Conservation (phyloP, 2,888 invertebrate species). For the Apodemia duryi region DNA sequence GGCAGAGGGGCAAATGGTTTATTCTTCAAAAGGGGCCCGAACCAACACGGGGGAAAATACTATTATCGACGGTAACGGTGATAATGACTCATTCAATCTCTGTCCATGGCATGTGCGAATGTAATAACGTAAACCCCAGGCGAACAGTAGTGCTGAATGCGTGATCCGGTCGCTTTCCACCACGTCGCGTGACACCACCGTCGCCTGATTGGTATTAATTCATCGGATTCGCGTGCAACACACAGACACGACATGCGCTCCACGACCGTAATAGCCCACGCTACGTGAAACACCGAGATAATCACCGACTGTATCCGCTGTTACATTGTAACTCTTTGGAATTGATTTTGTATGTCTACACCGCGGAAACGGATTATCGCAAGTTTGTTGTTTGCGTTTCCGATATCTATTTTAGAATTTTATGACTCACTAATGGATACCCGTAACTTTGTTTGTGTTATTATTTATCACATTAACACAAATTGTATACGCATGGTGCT, state of each 20-base stretch:
- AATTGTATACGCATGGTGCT: no score
- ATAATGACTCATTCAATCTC: background rate
- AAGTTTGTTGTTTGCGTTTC: background rate
- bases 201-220: conserved; percentile 50
- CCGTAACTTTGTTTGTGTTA: no score
- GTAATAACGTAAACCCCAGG: conserved; percentile 10
- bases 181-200: conserved; percentile 46
- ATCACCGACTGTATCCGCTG: conserved; percentile 25
- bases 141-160: conserved; percentile 33
- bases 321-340: conserved; percentile 1
- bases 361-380: background rate
- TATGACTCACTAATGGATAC: background rate
- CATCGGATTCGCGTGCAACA: conserved; percentile 39
- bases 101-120: conserved; percentile 17
- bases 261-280: conserved; percentile 34
- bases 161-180: conserved; percentile 49
- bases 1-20: no score
- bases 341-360: conserved; percentile 14
- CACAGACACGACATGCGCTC: conserved; percentile 37
- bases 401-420: background rate
- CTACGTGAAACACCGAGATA: conserved; percentile 23
- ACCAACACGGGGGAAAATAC: no score
- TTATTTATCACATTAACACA: no score
- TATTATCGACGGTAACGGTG: background rate
- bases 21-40: no score